These are phyloP conservation scores for Porites cylindrica DNA, from an alignment of 92 coral and sea anemone genomes.

Conservation along the genomic window DNA sequence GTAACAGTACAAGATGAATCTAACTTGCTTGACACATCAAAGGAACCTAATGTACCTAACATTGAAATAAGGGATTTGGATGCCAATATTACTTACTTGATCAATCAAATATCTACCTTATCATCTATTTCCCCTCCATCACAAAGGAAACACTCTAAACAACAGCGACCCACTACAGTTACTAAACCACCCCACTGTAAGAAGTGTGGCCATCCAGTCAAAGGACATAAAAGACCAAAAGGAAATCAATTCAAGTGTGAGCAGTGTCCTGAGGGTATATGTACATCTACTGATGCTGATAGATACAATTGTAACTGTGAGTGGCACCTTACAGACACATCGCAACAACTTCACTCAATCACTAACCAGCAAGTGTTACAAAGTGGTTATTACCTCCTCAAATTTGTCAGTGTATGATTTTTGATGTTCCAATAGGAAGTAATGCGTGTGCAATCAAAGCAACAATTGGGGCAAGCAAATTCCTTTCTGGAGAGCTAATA, in stretches of 20 bases:
- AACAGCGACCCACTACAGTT: too few relatives aligned
- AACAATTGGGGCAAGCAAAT: not conserved
- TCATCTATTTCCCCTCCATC: too few relatives aligned
- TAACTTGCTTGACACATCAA: not conserved
- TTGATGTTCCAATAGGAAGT: not conserved
- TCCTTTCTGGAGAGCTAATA: not conserved
- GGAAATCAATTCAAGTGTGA: not conserved
- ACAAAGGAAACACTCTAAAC: too few relatives aligned
- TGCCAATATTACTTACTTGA: slow-evolving; percentile 10
- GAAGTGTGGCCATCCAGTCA: not conserved
- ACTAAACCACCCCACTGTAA: not conserved
- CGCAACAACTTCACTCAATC: not conserved
- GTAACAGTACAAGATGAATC: not conserved
- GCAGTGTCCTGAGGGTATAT: not conserved
- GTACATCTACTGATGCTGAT: not conserved
- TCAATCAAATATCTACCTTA: not conserved
- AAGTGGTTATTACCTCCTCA: not conserved
- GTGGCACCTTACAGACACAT: not conserved
- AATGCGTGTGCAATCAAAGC: not conserved
- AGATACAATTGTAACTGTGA: not conserved
- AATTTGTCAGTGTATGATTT: not conserved
- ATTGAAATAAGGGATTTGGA: too few relatives aligned
- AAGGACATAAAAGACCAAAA: slow-evolving; percentile 22
- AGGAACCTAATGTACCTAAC: too few relatives aligned
- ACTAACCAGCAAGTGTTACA: not conserved